phyloP scores from a whole-genome alignment of 1,140 invertebrate species.

The Oryzaephilus surinamensis region DNA sequence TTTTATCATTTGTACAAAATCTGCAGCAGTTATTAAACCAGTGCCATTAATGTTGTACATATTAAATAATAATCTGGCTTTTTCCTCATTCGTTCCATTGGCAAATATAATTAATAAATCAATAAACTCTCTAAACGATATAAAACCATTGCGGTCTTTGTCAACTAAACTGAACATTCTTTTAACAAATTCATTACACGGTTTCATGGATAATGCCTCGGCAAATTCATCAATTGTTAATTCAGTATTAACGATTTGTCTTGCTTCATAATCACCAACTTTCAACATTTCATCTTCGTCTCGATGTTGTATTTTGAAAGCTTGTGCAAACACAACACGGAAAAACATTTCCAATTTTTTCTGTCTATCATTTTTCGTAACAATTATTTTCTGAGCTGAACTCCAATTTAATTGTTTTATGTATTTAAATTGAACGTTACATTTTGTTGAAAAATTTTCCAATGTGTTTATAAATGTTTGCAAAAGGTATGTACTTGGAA shows the following conservation, averaged over 20 bases:
- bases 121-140: conserved; percentile 54
- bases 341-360: conserved; percentile 43
- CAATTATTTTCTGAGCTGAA: conserved; percentile 31
- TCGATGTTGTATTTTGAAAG: conserved; percentile 38
- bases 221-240: conserved; percentile 49
- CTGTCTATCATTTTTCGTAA: conserved; percentile 40
- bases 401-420: conserved; percentile 21
- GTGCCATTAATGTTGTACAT: conserved; percentile 47
- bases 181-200: conserved; percentile 46
- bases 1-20: conserved; percentile 47
- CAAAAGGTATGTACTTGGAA: not conserved
- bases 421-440: not conserved
- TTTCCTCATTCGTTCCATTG: conserved; percentile 43
- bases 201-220: conserved; percentile 45
- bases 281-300: conserved; percentile 34
- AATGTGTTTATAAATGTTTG: not conserved
- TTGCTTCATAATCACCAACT: conserved; percentile 35
- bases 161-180: conserved; percentile 54
- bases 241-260: conserved; percentile 42
- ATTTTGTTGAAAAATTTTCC: not conserved
- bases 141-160: conserved; percentile 51
- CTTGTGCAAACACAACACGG: conserved; percentile 42
- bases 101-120: conserved; percentile 52
- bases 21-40: conserved; percentile 40
- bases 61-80: conserved; percentile 47